Percentiles rank a stretch among this genome's conserved stretches.
phyloP scores from a whole-genome alignment of 1,140 invertebrate species.

The Ceratina australensis region DNA sequence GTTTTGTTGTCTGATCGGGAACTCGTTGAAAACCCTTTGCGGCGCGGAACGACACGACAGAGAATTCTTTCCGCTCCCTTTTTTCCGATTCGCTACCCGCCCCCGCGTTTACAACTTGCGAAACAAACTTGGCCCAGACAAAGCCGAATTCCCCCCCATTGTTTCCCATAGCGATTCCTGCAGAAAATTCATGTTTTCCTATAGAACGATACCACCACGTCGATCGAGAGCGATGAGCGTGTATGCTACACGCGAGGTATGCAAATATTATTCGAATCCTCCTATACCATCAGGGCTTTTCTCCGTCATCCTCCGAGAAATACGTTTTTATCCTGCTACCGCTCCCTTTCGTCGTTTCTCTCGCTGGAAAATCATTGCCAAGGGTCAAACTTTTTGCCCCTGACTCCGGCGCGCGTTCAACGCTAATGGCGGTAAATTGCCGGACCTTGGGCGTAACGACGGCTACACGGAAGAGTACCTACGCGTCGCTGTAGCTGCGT shows the following conservation, averaged over 20 bases:
- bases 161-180: constrained; percentile 40
- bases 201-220: background rate
- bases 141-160: constrained; percentile 49
- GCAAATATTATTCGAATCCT: constrained; percentile 1
- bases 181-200: constrained; percentile 22
- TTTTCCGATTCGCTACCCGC: constrained; percentile 29
- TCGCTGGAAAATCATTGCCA: background rate
- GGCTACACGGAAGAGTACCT: constrained; percentile 4
- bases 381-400: background rate
- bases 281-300: background rate
- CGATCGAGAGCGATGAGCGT: no score
- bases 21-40: constrained; percentile 24
- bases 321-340: constrained; percentile 2
- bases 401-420: background rate
- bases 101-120: constrained; percentile 37
- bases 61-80: constrained; percentile 34
- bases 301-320: constrained; percentile 25
- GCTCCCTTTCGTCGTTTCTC: background rate
- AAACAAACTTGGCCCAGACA: constrained; percentile 55
- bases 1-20: background rate
- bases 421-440: constrained; percentile 37
- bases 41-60: constrained; percentile 17
- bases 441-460: constrained; percentile 41
- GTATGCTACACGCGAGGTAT: background rate
- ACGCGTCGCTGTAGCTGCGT: constrained; percentile 1